Base-by-base conservation (phyloP, 1,140 invertebrate species). In the Phortica variegata region DNA sequence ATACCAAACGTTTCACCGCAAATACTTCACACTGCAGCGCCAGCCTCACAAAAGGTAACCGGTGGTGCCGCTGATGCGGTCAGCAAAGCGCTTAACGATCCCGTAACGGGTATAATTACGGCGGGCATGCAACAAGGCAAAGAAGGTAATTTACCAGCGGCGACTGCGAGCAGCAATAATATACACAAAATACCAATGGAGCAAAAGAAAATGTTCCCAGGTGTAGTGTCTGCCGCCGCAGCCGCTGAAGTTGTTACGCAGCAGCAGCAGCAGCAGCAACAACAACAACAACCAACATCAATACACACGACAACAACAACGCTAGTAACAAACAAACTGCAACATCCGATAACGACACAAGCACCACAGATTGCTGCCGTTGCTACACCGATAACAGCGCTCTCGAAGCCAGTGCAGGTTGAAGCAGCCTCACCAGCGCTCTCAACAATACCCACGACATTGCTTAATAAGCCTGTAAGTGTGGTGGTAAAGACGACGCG, bases 61-160 rank as follows among this genome's bases (percentile, higher is more conserved):
- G 70, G 70, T 6, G 70, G 70, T 20, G 65, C 62, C 19, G 70
- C 70, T 5, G 70, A 73, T 53, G 62, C 62, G 2, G 70, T 70
- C 0, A 73, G 60, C 49, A 73, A 73, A 34, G 55, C 70, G 5
- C 65, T 89, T 8, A 86, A 89, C 18, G 88, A 90, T 78, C 87
- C 88, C 1, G 86, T 88, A 0, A 90, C 87, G 2, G 89, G 88
- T 8, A 78, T 87, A 55, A 76, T 90, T 31, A 86, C 85, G 36
- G 84, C 83, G 1, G 85, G 87, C 80, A 77, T 83, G 55, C 69
- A 65, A 0, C 84, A 87, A 57, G 85, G 84, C 21, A 87, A 87
- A 61, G 87, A 89, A 60, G 86, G 66, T 2, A 73, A 71, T 40
- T 33, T 73, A 16, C 70, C 69, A 13, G 62, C 62, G 29, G 62